phyloP scores from a whole-genome alignment of 2,113 vertebrate species.

The Chaetura pelagica region DNA sequence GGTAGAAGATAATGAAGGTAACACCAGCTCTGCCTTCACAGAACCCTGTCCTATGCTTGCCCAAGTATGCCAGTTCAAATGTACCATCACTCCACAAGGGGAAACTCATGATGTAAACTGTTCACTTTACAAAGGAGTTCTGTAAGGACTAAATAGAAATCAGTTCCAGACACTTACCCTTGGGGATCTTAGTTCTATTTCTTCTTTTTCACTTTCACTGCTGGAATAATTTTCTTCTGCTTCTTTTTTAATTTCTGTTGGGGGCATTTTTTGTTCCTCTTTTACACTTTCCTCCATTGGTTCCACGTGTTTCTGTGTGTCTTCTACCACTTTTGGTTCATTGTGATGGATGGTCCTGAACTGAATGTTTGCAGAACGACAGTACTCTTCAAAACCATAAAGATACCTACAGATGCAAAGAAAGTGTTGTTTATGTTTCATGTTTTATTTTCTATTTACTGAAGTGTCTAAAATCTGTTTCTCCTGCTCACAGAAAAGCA shows the following conservation, averaged over 20 bases:
- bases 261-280: slow-evolving; percentile 73
- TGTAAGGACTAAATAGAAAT: neutral
- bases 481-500: neutral
- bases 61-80: neutral
- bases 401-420: slow-evolving; percentile 85
- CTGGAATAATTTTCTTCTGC: slow-evolving; percentile 81
- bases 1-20: neutral
- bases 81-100: neutral
- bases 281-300: slow-evolving; percentile 76
- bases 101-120: neutral
- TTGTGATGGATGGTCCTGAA: slow-evolving; percentile 98
- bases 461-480: neutral
- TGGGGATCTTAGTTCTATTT: slow-evolving; percentile 81
- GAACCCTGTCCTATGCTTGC: neutral
- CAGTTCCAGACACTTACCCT: slow-evolving; percentile 80
- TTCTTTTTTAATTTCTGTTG: slow-evolving; percentile 76
- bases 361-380: slow-evolving; percentile 92
- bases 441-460: neutral
- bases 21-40: neutral
- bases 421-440: neutral
- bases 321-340: slow-evolving; percentile 80
- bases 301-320: slow-evolving; percentile 68
- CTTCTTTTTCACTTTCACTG: slow-evolving; percentile 85
- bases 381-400: slow-evolving; percentile 98
- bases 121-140: neutral